These are phyloP conservation scores for Spizella passerina DNA, from an alignment of 2,797 vertebrate genomes.

Conservation along the genomic window DNA sequence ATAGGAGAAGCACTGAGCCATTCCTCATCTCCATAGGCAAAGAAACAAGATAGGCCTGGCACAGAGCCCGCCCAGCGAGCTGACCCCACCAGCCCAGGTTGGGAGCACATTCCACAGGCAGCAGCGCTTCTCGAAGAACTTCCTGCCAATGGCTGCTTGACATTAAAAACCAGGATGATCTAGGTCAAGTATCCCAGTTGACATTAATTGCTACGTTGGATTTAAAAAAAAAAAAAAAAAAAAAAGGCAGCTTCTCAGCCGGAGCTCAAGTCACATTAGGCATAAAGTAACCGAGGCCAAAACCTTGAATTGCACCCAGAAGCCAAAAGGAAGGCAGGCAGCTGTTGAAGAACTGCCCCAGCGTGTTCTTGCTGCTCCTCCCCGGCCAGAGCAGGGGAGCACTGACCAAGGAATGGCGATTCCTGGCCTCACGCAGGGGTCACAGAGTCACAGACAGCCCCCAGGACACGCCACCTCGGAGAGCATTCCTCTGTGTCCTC, in stretches of 20 bases:
- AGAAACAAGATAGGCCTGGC: slow-evolving; percentile 39
- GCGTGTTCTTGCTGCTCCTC: neutral
- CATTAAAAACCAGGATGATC: slow-evolving; percentile 54
- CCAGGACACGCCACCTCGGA: fast-evolving
- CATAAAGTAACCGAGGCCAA: neutral
- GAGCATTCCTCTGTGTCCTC: fast-evolving
- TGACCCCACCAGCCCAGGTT: neutral
- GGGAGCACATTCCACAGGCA: slow-evolving; percentile 20
- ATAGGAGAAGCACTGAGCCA: slow-evolving; percentile 5
- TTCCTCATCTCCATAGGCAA: slow-evolving; percentile 12
- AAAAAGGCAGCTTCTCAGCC: neutral
- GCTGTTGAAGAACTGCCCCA: neutral
- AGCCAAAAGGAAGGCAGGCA: slow-evolving; percentile 10
- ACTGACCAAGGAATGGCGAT: fast-evolving
- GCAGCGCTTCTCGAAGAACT: slow-evolving; percentile 23
- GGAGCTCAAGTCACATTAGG: neutral
- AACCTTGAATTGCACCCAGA: slow-evolving; percentile 15
- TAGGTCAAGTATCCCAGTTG: slow-evolving; percentile 51
- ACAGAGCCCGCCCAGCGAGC: neutral
- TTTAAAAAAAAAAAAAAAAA: neutral
- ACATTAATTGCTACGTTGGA: slow-evolving; percentile 45
- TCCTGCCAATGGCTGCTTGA: slow-evolving; percentile 61
- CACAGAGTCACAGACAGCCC: fast-evolving
- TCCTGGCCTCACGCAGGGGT: fast-evolving
- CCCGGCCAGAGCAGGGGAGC: fast-evolving